phyloP scores from a whole-genome alignment of 2,797 vertebrate genomes.

The Gastrophryne carolinensis region DNA sequence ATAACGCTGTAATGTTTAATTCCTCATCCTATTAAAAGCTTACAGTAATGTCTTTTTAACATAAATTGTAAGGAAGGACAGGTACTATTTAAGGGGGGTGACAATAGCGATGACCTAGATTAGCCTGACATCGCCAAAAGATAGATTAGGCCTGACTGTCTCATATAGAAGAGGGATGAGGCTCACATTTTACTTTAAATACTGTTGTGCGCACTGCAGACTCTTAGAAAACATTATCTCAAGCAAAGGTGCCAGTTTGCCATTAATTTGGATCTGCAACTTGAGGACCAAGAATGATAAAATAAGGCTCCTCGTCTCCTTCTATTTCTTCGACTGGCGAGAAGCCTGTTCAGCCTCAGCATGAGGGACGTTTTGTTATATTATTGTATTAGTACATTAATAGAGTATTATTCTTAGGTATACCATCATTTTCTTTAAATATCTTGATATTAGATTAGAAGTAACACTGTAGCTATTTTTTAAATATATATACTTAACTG shows the following conservation, averaged over 20 bases:
- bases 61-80: slow-evolving; percentile 76
- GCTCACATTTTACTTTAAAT: slow-evolving; percentile 70
- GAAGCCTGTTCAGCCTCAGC: not conserved
- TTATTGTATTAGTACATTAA: too few species aligned
- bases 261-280: slow-evolving; percentile 34
- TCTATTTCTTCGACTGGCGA: not conserved
- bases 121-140: slow-evolving; percentile 72
- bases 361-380: not conserved
- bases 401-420: too few species aligned
- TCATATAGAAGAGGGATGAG: slow-evolving; percentile 67
- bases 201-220: slow-evolving; percentile 63
- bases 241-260: slow-evolving; percentile 4
- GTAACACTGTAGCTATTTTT: too few species aligned
- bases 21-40: slow-evolving; percentile 82
- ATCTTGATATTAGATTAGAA: too few species aligned
- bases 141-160: slow-evolving; percentile 70
- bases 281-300: slow-evolving; percentile 36
- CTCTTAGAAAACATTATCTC: slow-evolving; percentile 60
- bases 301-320: slow-evolving; percentile 26
- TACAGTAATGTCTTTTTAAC: slow-evolving; percentile 76
- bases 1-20: slow-evolving; percentile 76
- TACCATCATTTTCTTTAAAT: too few species aligned
- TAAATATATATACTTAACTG: too few species aligned
- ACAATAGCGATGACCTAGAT: slow-evolving; percentile 76
- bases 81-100: slow-evolving; percentile 73